Base-by-base conservation (phyloP, 2,797 vertebrate genomes). In the Moxostoma hubbsi region DNA sequence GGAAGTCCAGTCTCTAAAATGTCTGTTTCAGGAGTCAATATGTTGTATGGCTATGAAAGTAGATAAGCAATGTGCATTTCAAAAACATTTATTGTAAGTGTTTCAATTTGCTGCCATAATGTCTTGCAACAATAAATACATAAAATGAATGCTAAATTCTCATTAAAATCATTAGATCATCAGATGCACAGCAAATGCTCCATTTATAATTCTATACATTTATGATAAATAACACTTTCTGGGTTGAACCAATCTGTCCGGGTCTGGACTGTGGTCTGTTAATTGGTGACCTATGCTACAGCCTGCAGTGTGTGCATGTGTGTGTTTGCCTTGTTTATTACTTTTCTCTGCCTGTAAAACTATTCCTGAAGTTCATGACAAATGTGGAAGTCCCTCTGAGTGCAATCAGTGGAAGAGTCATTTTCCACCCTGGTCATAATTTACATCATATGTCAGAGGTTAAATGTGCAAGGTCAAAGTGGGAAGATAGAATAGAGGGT, bases 401-500 rank as follows among this genome's bases (percentile, higher is more conserved):
- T 2, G 46, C 45, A 61, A 72, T 79, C 51, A 75, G 70, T 53
- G 53, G 24, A 73, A 55, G 43, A 72, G 66, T 58, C 61, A 65
- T 49, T 61, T 69, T 64, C 53, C 24, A 47, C 15, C 16, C 62
- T 67, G 51, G 54, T 71, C 46, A 72, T 11, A 71, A 77, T 58
- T 80, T 73, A 70, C 61, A 74, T 77, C 70, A 71, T 45, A 46
- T 66, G 81, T 76, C 79, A 81, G 11, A 64, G 67, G 81, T 76
- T 67, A 77, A 79, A 83, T 73, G 51, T 43, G 51, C 80, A 46
- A 72, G 73, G 50, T 64, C 61, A 63, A n/a, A 47, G 46, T 57
- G 55, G 55, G 59, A 71, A 15, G 47, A 79, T 65, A 81, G 49
- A 79, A 61, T 36, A 81, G 58, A 63, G 73, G 65, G 55, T 9